These are phyloP conservation scores for Saguinus imperator DNA, from an alignment of 2,113 vertebrate species.

Conservation along the genomic window DNA sequence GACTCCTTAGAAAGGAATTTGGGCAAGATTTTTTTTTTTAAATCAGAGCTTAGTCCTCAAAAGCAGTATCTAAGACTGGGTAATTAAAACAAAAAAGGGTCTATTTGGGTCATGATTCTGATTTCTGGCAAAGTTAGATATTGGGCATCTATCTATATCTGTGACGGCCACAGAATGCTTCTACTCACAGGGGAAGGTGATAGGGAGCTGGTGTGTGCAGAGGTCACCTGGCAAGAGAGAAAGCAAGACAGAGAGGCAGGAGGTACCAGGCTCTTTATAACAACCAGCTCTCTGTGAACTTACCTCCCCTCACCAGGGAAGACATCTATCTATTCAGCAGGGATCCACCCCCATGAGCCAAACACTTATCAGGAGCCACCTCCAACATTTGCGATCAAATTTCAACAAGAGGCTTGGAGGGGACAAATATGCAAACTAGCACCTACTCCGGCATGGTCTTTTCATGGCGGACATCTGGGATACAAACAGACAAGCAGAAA, in stretches of 20 bases:
- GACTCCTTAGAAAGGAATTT: no score
- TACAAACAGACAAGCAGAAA: neutral
- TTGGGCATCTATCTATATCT: neutral
- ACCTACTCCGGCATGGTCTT: neutral
- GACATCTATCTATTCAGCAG: neutral
- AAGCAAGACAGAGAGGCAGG: neutral
- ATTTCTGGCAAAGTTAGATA: neutral
- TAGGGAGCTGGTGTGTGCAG: neutral
- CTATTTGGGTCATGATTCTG: neutral
- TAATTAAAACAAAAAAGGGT: neutral
- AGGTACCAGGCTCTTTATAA: neutral
- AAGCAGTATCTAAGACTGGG: no score
- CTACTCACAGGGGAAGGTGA: neutral
- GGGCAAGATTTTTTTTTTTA: no score
- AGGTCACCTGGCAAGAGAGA: neutral
- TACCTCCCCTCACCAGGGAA: neutral
- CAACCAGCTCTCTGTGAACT: neutral
- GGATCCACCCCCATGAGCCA: neutral
- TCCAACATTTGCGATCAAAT: neutral
- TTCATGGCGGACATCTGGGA: neutral
- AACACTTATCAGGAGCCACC: neutral
- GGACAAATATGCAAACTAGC: neutral
- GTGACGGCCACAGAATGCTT: neutral
- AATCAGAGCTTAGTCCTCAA: no score
- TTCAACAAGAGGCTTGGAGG: neutral